Evolutionary conservation across 2,797 vertebrate species (phyloP).

Genomic region (Thalassophryne amazonica): DNA sequence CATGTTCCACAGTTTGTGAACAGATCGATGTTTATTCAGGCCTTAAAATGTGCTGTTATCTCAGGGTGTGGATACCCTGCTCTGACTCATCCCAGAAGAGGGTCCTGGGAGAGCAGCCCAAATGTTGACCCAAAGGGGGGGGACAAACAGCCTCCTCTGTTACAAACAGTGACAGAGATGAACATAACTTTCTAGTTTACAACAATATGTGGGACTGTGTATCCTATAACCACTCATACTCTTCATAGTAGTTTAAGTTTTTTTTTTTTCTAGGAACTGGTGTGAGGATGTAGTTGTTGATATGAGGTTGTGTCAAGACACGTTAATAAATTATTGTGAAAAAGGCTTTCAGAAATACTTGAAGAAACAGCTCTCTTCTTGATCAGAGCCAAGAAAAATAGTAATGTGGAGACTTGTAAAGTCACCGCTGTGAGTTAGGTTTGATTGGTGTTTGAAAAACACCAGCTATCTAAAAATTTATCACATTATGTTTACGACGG

Average conservation of each 20-base stretch:
- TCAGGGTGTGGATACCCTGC: slow-evolving; percentile 56
- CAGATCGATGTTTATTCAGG: slow-evolving; percentile 65
- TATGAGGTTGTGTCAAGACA: no score
- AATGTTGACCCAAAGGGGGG: slow-evolving; percentile 49
- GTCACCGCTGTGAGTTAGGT: no score
- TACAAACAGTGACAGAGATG: slow-evolving; percentile 18
- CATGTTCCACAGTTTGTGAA: slow-evolving; percentile 34
- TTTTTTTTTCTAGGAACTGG: no score
- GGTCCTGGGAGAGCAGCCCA: slow-evolving; percentile 71
- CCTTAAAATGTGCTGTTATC: slow-evolving; percentile 66
- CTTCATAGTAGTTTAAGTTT: background rate
- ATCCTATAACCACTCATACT: slow-evolving; percentile 7
- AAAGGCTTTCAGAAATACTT: no score
- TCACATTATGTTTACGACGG: no score
- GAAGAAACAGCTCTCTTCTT: no score
- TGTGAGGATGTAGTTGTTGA: slow-evolving; percentile 1
- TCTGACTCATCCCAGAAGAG: slow-evolving; percentile 53
- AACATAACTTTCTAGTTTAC: slow-evolving; percentile 27
- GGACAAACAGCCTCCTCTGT: slow-evolving; percentile 30
- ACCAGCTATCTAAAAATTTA: no score
- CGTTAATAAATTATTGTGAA: no score
- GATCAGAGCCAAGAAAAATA: no score
- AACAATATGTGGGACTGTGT: slow-evolving; percentile 17
- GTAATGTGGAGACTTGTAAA: no score
- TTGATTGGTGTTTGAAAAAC: no score